These are phyloP conservation scores for Fragum whitleyi DNA, from an alignment of 2,888 invertebrate species.

Conservation along the genomic window DNA sequence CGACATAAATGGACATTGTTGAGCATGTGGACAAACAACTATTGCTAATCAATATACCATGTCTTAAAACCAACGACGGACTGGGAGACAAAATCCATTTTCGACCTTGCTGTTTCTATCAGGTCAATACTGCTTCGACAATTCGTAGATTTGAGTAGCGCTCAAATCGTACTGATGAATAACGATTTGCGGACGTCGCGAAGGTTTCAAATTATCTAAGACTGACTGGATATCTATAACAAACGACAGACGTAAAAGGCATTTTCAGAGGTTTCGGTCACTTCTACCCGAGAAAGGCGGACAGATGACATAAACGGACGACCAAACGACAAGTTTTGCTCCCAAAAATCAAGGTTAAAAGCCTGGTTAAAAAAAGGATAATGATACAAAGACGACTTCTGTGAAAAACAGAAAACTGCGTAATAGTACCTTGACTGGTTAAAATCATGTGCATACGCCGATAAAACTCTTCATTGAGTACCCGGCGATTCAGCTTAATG, in stretches of 20 bases:
- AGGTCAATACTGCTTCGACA: too few relatives aligned
- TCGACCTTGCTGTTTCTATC: too few relatives aligned
- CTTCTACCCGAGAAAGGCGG: neutral
- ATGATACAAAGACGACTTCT: neutral
- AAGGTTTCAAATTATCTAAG: too few relatives aligned
- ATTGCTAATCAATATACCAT: neutral
- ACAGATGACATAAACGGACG: too few relatives aligned
- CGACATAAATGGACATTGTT: neutral
- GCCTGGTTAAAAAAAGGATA: conserved; percentile 11
- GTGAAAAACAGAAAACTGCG: conserved; percentile 6
- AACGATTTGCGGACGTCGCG: too few relatives aligned
- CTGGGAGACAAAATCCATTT: conserved; percentile 24
- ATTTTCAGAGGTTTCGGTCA: conserved; percentile 7
- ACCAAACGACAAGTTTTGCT: neutral
- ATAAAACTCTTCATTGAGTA: neutral
- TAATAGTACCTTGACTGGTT: neutral
- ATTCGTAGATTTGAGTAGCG: conserved; percentile 23
- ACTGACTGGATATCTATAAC: too few relatives aligned
- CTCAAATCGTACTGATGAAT: conserved; percentile 26
- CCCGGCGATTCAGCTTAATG: too few relatives aligned
- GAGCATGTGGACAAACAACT: conserved; percentile 9
- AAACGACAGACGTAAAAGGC: too few relatives aligned
- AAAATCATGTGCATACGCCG: neutral
- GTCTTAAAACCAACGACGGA: conserved; percentile 18
- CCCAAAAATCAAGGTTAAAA: conserved; percentile 10